These are phyloP conservation scores for Actinostola sp. DNA, from an alignment of 92 coral and sea anemone genomes.

Conservation along the genomic window DNA sequence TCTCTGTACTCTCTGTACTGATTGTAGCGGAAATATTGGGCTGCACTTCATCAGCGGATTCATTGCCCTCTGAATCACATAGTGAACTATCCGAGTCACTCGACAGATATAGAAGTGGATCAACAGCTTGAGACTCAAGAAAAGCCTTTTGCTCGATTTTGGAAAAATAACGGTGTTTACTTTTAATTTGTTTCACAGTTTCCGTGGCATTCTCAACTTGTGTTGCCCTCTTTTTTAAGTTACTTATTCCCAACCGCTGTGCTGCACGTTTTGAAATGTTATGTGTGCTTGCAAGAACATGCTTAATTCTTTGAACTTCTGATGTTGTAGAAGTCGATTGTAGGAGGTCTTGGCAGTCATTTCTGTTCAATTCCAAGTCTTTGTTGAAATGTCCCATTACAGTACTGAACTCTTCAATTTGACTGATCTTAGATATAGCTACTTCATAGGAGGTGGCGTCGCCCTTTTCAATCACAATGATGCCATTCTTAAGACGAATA, in stretches of 20 bases:
- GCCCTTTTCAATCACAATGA: conserved; percentile 18
- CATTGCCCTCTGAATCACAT: too few species aligned
- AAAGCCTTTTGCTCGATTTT: conserved; percentile 50
- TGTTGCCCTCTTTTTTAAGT: conserved; percentile 39
- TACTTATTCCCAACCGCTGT: conserved; percentile 16
- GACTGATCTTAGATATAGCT: background rate
- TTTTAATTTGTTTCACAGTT: conserved; percentile 20
- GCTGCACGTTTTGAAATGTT: conserved; percentile 50
- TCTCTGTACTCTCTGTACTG: too few species aligned
- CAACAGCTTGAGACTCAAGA: background rate
- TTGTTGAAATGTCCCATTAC: conserved; percentile 10
- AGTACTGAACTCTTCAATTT: background rate
- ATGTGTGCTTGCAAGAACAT: conserved; percentile 49
- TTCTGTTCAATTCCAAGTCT: background rate
- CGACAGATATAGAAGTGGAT: background rate
- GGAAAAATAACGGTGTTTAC: conserved; percentile 40
- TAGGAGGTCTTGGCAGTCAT: conserved; percentile 29
- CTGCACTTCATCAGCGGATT: too few species aligned
- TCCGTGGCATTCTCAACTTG: conserved; percentile 25
- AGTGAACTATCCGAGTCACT: conserved; percentile 50
- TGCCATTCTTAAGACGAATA: conserved; percentile 24
- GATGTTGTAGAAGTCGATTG: conserved; percentile 12
- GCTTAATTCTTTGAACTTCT: conserved; percentile 34
- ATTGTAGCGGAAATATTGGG: too few species aligned
- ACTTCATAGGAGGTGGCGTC: background rate